phyloP scores from a whole-genome alignment of 2,888 invertebrate species.

The Elegia similella region DNA sequence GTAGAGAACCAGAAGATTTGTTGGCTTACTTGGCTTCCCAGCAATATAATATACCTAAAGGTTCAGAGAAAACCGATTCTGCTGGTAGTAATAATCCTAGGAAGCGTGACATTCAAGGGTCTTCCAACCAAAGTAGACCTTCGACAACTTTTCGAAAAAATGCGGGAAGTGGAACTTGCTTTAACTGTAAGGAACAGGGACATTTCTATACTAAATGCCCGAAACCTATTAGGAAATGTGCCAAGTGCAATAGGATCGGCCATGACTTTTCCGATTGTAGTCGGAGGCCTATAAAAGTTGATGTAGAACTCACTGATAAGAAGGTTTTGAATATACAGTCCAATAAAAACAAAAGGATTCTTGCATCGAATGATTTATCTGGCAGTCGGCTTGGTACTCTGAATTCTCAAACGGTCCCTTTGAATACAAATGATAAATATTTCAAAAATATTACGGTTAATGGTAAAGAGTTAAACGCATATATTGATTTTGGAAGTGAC shows the following conservation, averaged over 20 bases:
- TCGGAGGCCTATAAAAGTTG: background rate
- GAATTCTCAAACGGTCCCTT: too few species aligned
- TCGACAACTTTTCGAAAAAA: background rate
- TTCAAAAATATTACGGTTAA: background rate
- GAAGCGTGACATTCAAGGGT: background rate
- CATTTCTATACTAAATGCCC: background rate
- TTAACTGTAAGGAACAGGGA: background rate
- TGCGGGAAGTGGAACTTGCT: background rate
- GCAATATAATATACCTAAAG: background rate
- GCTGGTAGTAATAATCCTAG: background rate
- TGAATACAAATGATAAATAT: background rate
- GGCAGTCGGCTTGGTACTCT: background rate
- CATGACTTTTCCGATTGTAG: background rate
- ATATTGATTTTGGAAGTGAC: background rate
- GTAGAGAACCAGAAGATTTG: background rate
- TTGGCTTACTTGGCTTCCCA: constrained; percentile 2
- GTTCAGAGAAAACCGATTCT: too few species aligned
- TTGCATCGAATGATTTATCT: background rate
- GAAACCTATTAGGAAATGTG: background rate
- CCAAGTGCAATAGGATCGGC: background rate
- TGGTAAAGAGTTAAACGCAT: background rate
- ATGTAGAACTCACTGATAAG: background rate
- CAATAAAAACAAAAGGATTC: background rate
- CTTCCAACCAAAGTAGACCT: background rate
- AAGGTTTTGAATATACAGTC: background rate